Conservation (phyloP, 2,797 vertebrate species). For the Etheostoma perlongum region DNA sequence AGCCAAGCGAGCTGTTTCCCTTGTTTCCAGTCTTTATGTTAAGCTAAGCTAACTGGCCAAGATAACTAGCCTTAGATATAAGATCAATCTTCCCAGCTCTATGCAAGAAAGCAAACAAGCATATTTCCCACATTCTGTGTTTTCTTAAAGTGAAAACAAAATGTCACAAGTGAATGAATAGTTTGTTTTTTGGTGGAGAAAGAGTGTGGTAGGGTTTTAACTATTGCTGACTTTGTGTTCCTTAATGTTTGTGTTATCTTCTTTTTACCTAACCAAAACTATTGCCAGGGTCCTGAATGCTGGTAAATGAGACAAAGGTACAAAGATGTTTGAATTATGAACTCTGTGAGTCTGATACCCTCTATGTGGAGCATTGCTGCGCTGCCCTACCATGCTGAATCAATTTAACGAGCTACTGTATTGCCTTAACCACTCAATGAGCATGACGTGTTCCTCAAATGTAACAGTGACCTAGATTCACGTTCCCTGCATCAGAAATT, state of each 20-base stretch:
- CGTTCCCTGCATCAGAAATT: conserved; percentile 18
- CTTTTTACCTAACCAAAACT: not conserved
- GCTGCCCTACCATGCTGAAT: conserved; percentile 29
- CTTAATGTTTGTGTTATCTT: conserved; percentile 14
- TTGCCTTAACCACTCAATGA: conserved; percentile 37
- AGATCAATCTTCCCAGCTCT: not conserved
- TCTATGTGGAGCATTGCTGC: not conserved
- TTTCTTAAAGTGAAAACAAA: conserved; percentile 7
- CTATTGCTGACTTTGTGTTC: conserved; percentile 19
- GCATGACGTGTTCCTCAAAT: conserved; percentile 31
- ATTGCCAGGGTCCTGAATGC: not conserved
- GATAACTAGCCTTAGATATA: not conserved
- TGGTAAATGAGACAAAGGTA: conserved; percentile 5
- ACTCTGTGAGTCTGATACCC: conserved; percentile 13
- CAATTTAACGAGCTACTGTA: conserved; percentile 33
- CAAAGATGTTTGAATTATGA: conserved; percentile 8
- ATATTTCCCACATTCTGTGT: not conserved
- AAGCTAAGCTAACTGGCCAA: not conserved
- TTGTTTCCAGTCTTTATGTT: not conserved
- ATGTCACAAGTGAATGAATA: not conserved
- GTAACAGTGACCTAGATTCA: conserved; percentile 45
- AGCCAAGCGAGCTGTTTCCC: not conserved
- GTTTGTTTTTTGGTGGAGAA: not conserved
- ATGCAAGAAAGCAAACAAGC: not conserved
- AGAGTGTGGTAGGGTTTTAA: not conserved